Evolutionary conservation across 2,888 invertebrate genomes (phyloP).

Genomic region (Galerucella nymphaeae): DNA sequence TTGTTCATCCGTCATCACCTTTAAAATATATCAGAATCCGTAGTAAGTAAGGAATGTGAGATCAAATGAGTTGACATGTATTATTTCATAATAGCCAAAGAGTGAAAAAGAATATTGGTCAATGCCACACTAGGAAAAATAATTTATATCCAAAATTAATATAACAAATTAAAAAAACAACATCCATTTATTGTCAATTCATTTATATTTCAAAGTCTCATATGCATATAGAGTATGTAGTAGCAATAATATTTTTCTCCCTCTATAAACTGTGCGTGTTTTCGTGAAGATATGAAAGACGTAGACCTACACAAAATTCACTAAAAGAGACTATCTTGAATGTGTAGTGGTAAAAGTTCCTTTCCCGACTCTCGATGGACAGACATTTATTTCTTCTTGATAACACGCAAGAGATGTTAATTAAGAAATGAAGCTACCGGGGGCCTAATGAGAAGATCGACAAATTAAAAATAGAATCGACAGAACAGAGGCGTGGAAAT

Average conservation of each 20-base stretch:
- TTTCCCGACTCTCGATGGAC: constrained; percentile 48
- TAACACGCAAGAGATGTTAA: constrained; percentile 64
- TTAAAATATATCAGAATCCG: too few species aligned
- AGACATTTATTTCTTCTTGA: constrained; percentile 59
- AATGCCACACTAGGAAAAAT: too few species aligned
- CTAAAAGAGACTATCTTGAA: constrained; percentile 60
- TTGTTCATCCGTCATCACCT: too few species aligned
- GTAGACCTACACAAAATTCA: constrained; percentile 59
- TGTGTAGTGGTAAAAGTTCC: constrained; percentile 58
- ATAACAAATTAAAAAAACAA: too few species aligned
- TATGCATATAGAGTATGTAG: neutral
- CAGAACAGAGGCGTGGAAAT: constrained; percentile 32
- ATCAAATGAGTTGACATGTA: too few species aligned
- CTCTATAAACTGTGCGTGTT: constrained; percentile 56
- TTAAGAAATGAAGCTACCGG: constrained; percentile 65
- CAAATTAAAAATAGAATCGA: constrained; percentile 47
- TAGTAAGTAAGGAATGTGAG: too few species aligned
- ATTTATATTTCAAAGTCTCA: too few species aligned
- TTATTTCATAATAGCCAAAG: too few species aligned
- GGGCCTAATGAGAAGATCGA: constrained; percentile 61
- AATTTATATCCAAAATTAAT: too few species aligned
- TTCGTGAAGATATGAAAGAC: constrained; percentile 58
- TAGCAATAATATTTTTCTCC: neutral
- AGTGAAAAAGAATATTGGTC: too few species aligned
- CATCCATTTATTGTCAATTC: too few species aligned